These are phyloP conservation scores for Epirrita christyi DNA, from an alignment of 2,888 invertebrate genomes.

Conservation along the genomic window DNA sequence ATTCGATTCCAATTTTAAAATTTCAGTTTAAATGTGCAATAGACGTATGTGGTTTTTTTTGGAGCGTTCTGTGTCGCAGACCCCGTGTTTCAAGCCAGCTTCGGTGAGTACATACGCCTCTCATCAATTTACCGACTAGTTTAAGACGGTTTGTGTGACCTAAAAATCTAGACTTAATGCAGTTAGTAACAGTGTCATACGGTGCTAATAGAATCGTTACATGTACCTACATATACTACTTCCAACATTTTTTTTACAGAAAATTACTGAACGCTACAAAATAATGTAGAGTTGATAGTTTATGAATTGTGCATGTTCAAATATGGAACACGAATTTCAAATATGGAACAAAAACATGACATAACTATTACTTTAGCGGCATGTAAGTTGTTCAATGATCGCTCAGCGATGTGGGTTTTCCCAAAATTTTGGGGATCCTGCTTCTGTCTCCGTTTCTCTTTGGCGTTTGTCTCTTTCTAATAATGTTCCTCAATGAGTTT, in stretches of 20 bases:
- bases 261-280: constrained; percentile 19
- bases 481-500: constrained; percentile 70
- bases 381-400: constrained; percentile 39
- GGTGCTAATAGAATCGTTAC: constrained; percentile 31
- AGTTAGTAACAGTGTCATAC: constrained; percentile 57
- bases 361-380: constrained; percentile 32
- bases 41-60: constrained; percentile 44
- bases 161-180: constrained; percentile 70
- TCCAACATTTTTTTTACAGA: neutral
- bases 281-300: constrained; percentile 3
- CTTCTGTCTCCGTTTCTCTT: constrained; percentile 48
- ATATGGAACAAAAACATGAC: constrained; percentile 22
- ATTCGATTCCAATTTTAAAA: constrained; percentile 32
- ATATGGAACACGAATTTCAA: constrained; percentile 12
- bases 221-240: neutral
- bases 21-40: constrained; percentile 48
- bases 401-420: constrained; percentile 45
- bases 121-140: constrained; percentile 45
- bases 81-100: constrained; percentile 29
- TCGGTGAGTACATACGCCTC: constrained; percentile 45
- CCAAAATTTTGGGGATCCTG: constrained; percentile 62
- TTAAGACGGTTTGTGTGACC: constrained; percentile 62
- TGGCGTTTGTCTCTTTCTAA: constrained; percentile 51
- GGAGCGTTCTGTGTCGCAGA: constrained; percentile 16
- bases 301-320: constrained; percentile 10